Evolutionary conservation across 2,888 invertebrate species (phyloP).

Genomic region (Lasioglossum zephyrum): DNA sequence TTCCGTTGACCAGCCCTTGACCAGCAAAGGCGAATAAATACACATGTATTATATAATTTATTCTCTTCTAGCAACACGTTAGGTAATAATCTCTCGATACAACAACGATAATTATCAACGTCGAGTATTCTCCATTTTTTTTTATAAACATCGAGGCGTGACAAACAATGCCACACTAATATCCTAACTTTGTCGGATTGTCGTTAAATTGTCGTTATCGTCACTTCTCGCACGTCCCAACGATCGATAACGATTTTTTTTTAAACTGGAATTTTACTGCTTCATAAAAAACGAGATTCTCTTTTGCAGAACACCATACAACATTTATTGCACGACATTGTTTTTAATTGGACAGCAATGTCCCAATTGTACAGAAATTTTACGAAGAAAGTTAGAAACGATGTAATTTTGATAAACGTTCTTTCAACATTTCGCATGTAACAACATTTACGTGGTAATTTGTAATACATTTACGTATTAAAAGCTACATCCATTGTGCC

Average conservation of each 20-base stretch:
- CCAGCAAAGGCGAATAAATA: constrained; percentile 67
- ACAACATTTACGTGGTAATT: constrained; percentile 19
- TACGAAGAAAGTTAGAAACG: background rate
- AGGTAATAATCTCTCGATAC: background rate
- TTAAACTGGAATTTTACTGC: constrained; percentile 8
- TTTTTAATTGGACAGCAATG: constrained; percentile 6
- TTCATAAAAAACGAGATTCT: constrained; percentile 23
- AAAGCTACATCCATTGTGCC: constrained; percentile 33
- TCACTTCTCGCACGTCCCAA: no score
- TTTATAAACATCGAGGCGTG: constrained; percentile 19
- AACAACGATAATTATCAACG: constrained; percentile 20
- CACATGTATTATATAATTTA: constrained; percentile 51
- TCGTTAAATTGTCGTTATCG: constrained; percentile 12
- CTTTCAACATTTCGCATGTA: background rate
- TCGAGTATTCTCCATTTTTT: background rate
- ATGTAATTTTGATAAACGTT: background rate
- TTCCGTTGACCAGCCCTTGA: constrained; percentile 54
- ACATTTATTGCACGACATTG: constrained; percentile 49
- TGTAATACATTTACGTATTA: constrained; percentile 33
- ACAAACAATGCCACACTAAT: constrained; percentile 10
- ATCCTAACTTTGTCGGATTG: constrained; percentile 18
- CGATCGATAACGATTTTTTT: background rate
- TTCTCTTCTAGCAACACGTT: constrained; percentile 22
- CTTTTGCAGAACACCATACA: constrained; percentile 28
- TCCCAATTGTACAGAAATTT: no score